phyloP scores from a whole-genome alignment of 2,888 invertebrate species.

The Pollenia griseotomentosa region DNA sequence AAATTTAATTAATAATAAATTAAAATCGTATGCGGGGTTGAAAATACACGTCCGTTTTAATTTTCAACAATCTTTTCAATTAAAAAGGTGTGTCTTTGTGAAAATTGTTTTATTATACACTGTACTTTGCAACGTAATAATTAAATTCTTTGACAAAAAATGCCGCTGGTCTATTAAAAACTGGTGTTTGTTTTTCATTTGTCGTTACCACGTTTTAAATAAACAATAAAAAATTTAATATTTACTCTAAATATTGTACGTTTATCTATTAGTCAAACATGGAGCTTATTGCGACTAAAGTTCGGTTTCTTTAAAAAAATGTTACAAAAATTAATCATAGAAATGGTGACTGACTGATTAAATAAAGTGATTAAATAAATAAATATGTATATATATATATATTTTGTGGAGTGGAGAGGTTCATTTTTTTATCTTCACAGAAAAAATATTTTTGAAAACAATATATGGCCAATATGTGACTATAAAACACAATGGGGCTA shows the following conservation, averaged over 20 bases:
- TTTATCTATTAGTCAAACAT: not conserved
- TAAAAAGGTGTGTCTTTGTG: conserved; percentile 32
- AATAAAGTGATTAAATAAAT: not conserved
- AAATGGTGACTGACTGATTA: conserved; percentile 31
- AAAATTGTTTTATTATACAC: conserved; percentile 18
- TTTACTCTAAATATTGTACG: conserved; percentile 9
- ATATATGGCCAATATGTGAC: conserved; percentile 2
- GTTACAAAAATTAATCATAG: conserved; percentile 7
- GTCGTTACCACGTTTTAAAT: conserved; percentile 13
- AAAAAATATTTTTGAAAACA: not conserved
- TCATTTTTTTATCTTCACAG: not conserved
- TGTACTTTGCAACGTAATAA: conserved; percentile 33
- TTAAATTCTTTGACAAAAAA: conserved; percentile 47
- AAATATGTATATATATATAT: no score
- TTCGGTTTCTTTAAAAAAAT: not conserved
- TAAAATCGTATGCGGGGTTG: no score
- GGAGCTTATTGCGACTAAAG: not conserved
- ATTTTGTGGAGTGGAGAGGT: not conserved
- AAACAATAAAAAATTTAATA: conserved; percentile 3
- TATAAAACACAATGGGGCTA: no score
- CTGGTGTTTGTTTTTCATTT: conserved; percentile 26
- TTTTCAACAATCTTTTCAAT: not conserved
- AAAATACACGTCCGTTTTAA: not conserved
- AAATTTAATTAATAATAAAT: no score
- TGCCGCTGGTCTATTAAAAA: conserved; percentile 27